Evolutionary conservation across 2,888 invertebrate species (phyloP).

Genomic region (Pinctada fucata): DNA sequence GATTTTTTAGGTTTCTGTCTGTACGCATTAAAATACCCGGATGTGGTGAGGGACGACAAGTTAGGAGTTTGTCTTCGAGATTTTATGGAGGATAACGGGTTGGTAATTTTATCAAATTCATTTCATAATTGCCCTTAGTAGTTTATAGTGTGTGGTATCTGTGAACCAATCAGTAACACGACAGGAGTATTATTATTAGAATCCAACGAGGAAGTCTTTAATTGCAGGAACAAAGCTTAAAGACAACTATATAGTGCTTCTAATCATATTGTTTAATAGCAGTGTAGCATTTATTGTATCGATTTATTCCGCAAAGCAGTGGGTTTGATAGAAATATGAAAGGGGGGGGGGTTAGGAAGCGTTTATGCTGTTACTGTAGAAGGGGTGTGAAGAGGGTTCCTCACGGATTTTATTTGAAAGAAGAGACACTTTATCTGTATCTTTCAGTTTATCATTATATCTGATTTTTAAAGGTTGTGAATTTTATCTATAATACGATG

Average conservation of each 20-base stretch:
- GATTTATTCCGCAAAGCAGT: too few relatives aligned
- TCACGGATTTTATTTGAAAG: too few relatives aligned
- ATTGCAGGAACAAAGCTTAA: not conserved
- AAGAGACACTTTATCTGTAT: too few relatives aligned
- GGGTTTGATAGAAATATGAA: too few relatives aligned
- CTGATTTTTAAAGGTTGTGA: too few relatives aligned
- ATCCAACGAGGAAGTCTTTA: not conserved
- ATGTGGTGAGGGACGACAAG: constrained; percentile 66
- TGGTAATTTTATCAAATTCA: constrained; percentile 31
- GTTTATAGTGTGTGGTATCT: not conserved
- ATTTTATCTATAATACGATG: too few relatives aligned
- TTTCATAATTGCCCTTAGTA: not conserved
- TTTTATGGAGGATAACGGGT: constrained; percentile 71
- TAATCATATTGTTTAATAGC: too few relatives aligned
- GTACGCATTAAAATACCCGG: constrained; percentile 70
- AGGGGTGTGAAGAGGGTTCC: too few relatives aligned
- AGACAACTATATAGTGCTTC: not conserved
- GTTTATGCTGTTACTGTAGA: too few relatives aligned
- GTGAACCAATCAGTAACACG: not conserved
- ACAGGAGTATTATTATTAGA: not conserved
- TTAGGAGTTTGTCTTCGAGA: constrained; percentile 63
- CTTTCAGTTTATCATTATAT: too few relatives aligned
- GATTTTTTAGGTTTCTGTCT: constrained; percentile 65
- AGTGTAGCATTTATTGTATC: too few relatives aligned
- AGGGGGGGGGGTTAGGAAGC: too few relatives aligned